These are phyloP conservation scores for Armadillidium nasatum DNA, from an alignment of 1,140 invertebrate species.

Conservation along the genomic window DNA sequence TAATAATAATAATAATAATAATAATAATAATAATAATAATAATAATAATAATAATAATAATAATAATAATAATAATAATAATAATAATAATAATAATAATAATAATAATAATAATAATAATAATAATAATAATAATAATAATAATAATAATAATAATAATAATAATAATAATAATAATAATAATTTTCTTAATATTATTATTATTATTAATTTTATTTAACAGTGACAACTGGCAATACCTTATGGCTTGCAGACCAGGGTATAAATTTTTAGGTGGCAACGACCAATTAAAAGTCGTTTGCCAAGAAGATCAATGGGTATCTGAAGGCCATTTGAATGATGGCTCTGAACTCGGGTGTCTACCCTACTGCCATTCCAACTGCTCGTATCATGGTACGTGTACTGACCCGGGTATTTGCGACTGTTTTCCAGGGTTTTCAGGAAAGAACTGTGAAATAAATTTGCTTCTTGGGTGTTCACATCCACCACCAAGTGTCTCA, in stretches of 20 bases:
- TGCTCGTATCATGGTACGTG: background rate
- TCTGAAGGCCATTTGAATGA: background rate
- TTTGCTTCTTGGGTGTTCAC: background rate
- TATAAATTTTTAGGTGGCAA: background rate
- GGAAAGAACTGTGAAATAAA: background rate
- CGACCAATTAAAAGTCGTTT: background rate
- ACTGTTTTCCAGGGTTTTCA: background rate
- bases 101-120: no score
- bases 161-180: no score
- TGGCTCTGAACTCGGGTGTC: background rate
- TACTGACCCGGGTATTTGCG: background rate
- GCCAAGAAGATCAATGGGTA: background rate
- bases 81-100: no score
- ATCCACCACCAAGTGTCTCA: background rate
- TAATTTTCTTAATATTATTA: no score
- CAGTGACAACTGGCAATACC: no score
- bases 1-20: no score
- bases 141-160: no score
- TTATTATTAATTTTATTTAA: no score
- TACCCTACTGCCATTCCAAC: background rate
- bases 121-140: no score
- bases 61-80: no score
- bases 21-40: no score
- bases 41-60: no score
- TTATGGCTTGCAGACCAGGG: background rate